Evolutionary conservation across 2,113 vertebrate species (phyloP).

Genomic region (Balaenoptera acutorostrata): DNA sequence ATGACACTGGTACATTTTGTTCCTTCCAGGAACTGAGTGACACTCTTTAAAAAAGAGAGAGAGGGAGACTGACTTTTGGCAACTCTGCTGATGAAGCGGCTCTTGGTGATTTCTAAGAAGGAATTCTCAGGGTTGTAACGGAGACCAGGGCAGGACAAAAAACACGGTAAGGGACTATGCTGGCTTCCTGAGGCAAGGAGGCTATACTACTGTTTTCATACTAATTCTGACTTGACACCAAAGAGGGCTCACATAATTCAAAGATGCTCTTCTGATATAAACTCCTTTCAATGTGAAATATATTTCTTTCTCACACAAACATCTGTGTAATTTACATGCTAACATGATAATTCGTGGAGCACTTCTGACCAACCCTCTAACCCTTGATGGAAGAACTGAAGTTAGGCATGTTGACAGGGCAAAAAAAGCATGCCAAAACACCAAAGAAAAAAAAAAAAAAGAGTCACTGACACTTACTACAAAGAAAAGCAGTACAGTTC

Average conservation of each 20-base stretch:
- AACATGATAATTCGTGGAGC: neutral
- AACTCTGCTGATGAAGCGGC: neutral
- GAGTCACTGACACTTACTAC: neutral
- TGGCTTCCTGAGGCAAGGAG: neutral
- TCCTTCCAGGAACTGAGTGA: slow-evolving; percentile 55
- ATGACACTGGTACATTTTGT: slow-evolving; percentile 62
- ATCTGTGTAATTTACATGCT: neutral
- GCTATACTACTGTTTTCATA: neutral
- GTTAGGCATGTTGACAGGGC: neutral
- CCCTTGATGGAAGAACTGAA: neutral
- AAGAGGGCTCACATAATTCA: neutral
- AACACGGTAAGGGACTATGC: neutral
- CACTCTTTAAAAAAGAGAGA: slow-evolving; percentile 9
- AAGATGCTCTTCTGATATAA: neutral
- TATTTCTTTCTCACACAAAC: neutral
- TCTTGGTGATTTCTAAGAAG: neutral
- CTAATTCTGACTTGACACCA: neutral
- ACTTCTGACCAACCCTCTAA: neutral
- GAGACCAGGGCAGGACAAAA: neutral
- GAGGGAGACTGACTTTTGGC: slow-evolving; percentile 16
- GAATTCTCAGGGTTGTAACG: neutral
- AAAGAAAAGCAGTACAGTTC: neutral
- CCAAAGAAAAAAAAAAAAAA: neutral
- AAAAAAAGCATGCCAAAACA: neutral
- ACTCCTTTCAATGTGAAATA: neutral